Evolutionary conservation across 2,113 vertebrate species (phyloP), one percentile per base, ranked within the genome.

Genomic region (Pteropus alecto): DNA sequence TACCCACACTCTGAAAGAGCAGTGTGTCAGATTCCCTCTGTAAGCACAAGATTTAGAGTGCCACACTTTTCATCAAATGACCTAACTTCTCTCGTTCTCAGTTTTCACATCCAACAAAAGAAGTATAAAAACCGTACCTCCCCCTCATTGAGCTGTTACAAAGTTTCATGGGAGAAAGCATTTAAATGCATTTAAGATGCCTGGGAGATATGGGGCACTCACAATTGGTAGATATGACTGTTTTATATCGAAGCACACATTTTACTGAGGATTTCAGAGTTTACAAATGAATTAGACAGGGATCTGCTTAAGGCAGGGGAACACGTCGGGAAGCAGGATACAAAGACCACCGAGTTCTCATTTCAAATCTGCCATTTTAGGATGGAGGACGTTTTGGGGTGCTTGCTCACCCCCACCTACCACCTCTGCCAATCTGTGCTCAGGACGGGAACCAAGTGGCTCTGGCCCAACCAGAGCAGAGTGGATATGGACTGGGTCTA

Each of bases 21-120:
- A 38, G 48, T 1, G 26, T 0, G 1, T 2, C 7, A 58, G 65
- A 48, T 13, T 33, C 6, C 30, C 0, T 43, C 43, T 43, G 28
- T 1, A 46, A 35, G 73, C 33, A 54, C 33, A 51, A 84, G 15
- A 60, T 38, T 74, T 51, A 14, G 4, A 74, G 18, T n/a, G 28
- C 46, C 19, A 26, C 63, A 22, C 28, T 56, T 78, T 63, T 28
- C 87, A 67, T 28, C 38, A 16, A n/a, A 48, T 56, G 15, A 63
- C 9, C 46, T 56, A 43, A 41, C 70, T 30, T 56, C 35, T 84
- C 35, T 70, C 51, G 41, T 51, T 43, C 56, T 84, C 30, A 15
- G 0, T 28, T 88, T 92, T 60, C 38, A 68, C 58, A 16, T 41
- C 11, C 67, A 71, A 19, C 54, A 24, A 46, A 81, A 54, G 11